phyloP scores from a whole-genome alignment of 2,888 invertebrate genomes.

The Tetranychus truncatus region DNA sequence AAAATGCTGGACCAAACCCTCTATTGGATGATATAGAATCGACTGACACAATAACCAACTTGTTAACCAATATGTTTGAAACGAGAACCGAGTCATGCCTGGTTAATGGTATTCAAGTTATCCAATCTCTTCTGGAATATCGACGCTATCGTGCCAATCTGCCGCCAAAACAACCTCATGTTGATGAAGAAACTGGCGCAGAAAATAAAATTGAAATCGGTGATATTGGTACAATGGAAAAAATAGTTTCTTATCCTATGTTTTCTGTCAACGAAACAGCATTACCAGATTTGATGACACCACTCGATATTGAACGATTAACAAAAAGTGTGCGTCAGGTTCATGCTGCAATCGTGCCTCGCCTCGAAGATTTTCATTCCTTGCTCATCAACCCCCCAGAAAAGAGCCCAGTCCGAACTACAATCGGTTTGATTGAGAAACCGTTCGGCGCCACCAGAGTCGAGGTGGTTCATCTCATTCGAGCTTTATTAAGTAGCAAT shows the following conservation, averaged over 20 bases:
- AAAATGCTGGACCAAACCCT: slow-evolving; percentile 48
- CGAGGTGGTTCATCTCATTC: slow-evolving; percentile 58
- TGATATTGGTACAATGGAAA: neutral
- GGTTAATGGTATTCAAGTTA: slow-evolving; percentile 57
- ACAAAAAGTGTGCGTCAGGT: slow-evolving; percentile 45
- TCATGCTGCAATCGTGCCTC: slow-evolving; percentile 44
- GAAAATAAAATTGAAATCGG: neutral
- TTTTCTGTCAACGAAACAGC: neutral
- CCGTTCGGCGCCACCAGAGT: slow-evolving; percentile 61
- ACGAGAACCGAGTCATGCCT: slow-evolving; percentile 46
- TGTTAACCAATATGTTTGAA: slow-evolving; percentile 56
- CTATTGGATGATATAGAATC: slow-evolving; percentile 53
- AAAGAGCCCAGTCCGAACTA: slow-evolving; percentile 47
- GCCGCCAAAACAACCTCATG: neutral
- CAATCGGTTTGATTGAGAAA: slow-evolving; percentile 43
- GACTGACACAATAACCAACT: slow-evolving; percentile 42
- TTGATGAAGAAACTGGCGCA: neutral
- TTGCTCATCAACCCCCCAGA: slow-evolving; percentile 50
- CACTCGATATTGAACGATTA: slow-evolving; percentile 39
- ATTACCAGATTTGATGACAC: slow-evolving; percentile 26
- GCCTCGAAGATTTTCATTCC: slow-evolving; percentile 49
- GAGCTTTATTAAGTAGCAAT: slow-evolving; percentile 53
- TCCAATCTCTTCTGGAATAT: slow-evolving; percentile 49
- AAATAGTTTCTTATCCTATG: neutral
- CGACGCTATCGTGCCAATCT: slow-evolving; percentile 30